Percentiles rank a stretch among this genome's conserved stretches.
phyloP scores from a whole-genome alignment of 1,140 invertebrate genomes.

The Cephus cinctus region DNA sequence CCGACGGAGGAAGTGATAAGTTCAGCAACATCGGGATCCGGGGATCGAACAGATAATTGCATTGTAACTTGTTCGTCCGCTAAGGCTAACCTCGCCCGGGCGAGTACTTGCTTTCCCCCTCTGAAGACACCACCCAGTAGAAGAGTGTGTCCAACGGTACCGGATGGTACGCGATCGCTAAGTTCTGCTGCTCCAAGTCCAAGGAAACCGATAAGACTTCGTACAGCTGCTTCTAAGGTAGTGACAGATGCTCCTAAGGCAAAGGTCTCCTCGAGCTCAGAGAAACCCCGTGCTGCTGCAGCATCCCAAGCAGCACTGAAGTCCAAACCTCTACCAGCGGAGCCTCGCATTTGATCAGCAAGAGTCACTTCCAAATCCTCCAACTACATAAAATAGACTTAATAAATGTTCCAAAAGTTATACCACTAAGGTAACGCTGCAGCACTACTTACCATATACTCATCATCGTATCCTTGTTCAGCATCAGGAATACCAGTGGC shows the following conservation, averaged over 20 bases:
- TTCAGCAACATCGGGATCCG: conserved; percentile 75
- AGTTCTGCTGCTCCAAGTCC: conserved; percentile 86
- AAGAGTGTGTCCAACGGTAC: conserved; percentile 80
- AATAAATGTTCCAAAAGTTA: conserved; percentile 5
- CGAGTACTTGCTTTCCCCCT: conserved; percentile 86
- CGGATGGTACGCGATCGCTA: conserved; percentile 82
- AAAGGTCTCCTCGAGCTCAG: conserved; percentile 88
- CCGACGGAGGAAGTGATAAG: conserved; percentile 84
- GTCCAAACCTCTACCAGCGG: conserved; percentile 50
- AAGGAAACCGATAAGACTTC: conserved; percentile 83
- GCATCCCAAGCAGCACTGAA: conserved; percentile 77
- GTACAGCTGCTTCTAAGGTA: conserved; percentile 83
- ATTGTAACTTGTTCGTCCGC: conserved; percentile 74
- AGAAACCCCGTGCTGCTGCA: conserved; percentile 57
- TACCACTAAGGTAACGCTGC: conserved; percentile 1
- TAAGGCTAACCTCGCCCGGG: conserved; percentile 80
- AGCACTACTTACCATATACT: conserved; percentile 66
- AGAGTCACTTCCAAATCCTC: conserved; percentile 92
- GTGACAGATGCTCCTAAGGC: conserved; percentile 74
- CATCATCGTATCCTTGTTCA: conserved; percentile 84
- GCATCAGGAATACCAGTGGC: conserved; percentile 90
- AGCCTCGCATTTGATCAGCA: conserved; percentile 88
- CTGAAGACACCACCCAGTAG: conserved; percentile 82
- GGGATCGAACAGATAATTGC: conserved; percentile 68
- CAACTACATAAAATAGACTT: conserved; percentile 69